These are phyloP conservation scores for Thereva unica DNA, from an alignment of 2,888 invertebrate species.

Conservation along the genomic window DNA sequence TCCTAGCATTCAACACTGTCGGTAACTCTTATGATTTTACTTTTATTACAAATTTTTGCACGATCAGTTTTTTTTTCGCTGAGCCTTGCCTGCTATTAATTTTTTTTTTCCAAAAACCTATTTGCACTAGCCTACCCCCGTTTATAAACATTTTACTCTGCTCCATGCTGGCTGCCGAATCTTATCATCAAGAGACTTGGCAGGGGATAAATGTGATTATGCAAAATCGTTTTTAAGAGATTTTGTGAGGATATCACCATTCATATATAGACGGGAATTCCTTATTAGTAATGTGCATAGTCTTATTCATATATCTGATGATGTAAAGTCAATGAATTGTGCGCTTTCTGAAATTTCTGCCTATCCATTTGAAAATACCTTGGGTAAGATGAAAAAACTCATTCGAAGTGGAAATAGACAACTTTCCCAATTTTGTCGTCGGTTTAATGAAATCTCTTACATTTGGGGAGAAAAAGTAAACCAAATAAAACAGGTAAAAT, in stretches of 20 bases:
- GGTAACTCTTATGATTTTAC: no score
- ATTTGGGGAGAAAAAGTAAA: conserved; percentile 5
- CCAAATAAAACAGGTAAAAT: neutral
- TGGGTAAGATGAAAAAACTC: conserved; percentile 13
- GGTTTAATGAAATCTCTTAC: conserved; percentile 9
- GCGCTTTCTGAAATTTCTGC: neutral
- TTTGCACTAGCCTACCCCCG: no score
- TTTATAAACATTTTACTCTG: conserved; percentile 4
- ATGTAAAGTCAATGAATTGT: conserved; percentile 7
- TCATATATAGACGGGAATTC: conserved; percentile 13
- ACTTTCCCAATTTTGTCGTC: conserved; percentile 5
- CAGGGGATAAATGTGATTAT: neutral
- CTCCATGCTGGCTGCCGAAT: conserved; percentile 9
- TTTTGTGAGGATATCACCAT: neutral
- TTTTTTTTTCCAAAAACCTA: no score
- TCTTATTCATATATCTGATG: conserved; percentile 8
- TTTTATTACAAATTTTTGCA: no score
- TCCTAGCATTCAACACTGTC: no score
- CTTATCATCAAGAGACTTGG: conserved; percentile 5
- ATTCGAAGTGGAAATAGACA: conserved; percentile 3
- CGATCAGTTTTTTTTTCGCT: no score
- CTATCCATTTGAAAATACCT: conserved; percentile 4
- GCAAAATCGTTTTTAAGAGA: conserved; percentile 7
- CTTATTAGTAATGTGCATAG: conserved; percentile 10
- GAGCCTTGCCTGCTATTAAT: no score